Evolutionary conservation across 2,888 invertebrate genomes (phyloP), one percentile per base, ranked within the genome.

Genomic region (Mongoloraphidia duomilia): DNA sequence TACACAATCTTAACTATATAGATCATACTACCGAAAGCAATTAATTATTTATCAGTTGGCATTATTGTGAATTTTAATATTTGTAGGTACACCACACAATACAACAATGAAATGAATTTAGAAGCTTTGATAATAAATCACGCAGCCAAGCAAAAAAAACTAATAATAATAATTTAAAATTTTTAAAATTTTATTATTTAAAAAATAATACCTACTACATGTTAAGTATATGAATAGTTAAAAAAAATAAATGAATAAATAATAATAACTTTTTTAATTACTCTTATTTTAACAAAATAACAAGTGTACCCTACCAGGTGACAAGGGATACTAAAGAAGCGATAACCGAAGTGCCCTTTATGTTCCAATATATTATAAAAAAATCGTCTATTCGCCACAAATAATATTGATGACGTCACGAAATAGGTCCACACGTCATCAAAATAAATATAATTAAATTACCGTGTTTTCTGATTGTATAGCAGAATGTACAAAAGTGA

Each of bases 261-360:
- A 35, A 45, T 46, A 47, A 47, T 41, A 26, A 41, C 34, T 44
- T 44, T 44, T 36, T 36, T 36, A 35, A 36, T 26, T 34, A 44
- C 12, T 34, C 26, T 26, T 26, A 26, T 26, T 26, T 26, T 26
- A 26, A 26, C 26, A 26, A 14, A 39, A 39, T 39, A 39, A 39
- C 12, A 47, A 47, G 47, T 47, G 47, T 47, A 47, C 47, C 48
- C 42, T 38, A 43, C 33, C 36, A 42, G 48, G 48, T 48, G 48
- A 48, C 48, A 43, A 48, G 48, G 48, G 48, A 48, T 26, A 43
- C 12, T 43, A 38, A 39, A 34, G 42, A 48, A 42, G 43, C 48
- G 37, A 43, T 36, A 48, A 48, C 36, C 48, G 43, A 48, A 48
- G 48, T 48, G 48, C 48, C 48, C 48, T 48, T 48, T 42, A 38